phyloP scores from a whole-genome alignment of 2,888 invertebrate genomes.

The Cremastobaeus sp. region DNA sequence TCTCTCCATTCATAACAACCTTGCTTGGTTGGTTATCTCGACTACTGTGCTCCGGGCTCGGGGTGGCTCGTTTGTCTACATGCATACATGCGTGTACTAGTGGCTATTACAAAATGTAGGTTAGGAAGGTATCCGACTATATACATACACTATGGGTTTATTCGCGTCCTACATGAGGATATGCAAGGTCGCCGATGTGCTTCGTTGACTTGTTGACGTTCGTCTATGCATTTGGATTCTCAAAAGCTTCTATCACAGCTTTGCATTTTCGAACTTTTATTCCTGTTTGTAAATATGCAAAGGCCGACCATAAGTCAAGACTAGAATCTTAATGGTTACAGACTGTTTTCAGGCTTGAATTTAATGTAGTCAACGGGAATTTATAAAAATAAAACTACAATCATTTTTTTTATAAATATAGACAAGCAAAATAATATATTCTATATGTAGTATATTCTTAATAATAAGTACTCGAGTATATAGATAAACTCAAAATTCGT shows the following conservation, averaged over 20 bases:
- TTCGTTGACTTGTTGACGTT: slow-evolving; percentile 41
- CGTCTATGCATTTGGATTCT: slow-evolving; percentile 30
- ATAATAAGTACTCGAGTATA: not conserved
- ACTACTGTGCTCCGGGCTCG: slow-evolving; percentile 60
- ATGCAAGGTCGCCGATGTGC: slow-evolving; percentile 52
- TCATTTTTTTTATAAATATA: too few relatives aligned
- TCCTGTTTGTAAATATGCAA: not conserved
- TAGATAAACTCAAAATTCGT: slow-evolving; percentile 22
- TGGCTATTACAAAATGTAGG: slow-evolving; percentile 68
- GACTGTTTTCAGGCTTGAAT: too few relatives aligned
- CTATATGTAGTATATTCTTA: not conserved
- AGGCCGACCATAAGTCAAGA: too few relatives aligned
- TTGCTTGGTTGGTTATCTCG: slow-evolving; percentile 55
- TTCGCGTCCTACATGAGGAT: slow-evolving; percentile 45
- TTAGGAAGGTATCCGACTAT: slow-evolving; percentile 66
- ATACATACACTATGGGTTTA: slow-evolving; percentile 62
- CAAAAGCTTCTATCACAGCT: slow-evolving; percentile 7
- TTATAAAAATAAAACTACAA: too few relatives aligned
- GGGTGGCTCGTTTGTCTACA: slow-evolving; percentile 57
- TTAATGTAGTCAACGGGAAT: too few relatives aligned
- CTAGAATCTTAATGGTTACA: too few relatives aligned
- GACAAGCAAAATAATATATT: too few relatives aligned
- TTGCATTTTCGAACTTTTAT: slow-evolving; percentile 9
- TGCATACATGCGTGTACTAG: slow-evolving; percentile 47
- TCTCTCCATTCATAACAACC: slow-evolving; percentile 73